Evolutionary conservation across 2,797 vertebrate genomes (phyloP), one percentile per base, ranked within the genome.

Genomic region (Premnoplex brunnescens): DNA sequence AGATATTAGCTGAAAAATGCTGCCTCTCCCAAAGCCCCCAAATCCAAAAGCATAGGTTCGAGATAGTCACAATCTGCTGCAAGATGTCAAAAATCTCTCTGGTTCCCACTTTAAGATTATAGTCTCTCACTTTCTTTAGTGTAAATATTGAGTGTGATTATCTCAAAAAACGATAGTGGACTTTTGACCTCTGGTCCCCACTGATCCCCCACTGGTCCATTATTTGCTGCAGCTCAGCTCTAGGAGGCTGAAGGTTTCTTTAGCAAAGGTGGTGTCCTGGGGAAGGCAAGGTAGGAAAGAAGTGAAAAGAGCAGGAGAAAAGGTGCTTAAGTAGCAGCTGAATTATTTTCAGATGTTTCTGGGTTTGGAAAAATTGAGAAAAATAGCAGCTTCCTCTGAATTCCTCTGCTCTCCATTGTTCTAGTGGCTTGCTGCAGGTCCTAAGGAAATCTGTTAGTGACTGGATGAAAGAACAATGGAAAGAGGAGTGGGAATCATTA

Each of bases 401-500:
- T 93, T 89, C 51, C 88, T 44, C 44, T 73, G 32, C 69, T 82
- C 74, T 71, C 51, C 80, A 2, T 54, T 60, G 91, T 75, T 91
- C 32, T 41, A 23, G 26, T 41, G 76, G n/a, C 60, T 87, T 84
- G n/a, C 30, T 71, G 75, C 49, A 69, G 51, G 71, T 83, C 0
- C 0, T 51, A 22, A 84, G 63, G 59, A 80, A 92, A 76, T 56
- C 67, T 94, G 59, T 62, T 68, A 20, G 77, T 72, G 56, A 3
- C 87, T 85, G 63, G 34, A 21, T 88, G 62, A 56, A 66, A 88
- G 74, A 59, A 52, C 71, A 79, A 34, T 63, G 88, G 48, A 54
- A 86, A 93, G 76, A 81, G 44, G 69, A 93, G 87, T 81, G 82
- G 63, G 76, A 91, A 88, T 93, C 74, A 48, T 96, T 88, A 52